phyloP scores from a whole-genome alignment of 2,797 vertebrate species.

The Eulemur rubriventer region DNA sequence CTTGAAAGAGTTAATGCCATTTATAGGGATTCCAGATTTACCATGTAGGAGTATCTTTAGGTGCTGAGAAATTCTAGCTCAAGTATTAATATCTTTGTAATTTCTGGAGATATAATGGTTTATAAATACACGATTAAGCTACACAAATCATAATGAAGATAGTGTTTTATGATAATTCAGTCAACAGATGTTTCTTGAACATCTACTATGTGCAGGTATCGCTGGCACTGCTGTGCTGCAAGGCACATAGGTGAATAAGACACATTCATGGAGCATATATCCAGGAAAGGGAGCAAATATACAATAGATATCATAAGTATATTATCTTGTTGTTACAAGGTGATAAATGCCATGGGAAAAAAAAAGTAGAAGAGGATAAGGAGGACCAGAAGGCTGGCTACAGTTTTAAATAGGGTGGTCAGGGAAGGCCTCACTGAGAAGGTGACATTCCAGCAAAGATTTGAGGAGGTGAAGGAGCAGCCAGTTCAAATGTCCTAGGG shows the following conservation, averaged over 20 bases:
- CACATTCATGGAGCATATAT: background rate
- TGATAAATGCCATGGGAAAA: background rate
- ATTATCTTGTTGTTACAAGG: background rate
- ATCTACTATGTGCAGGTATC: background rate
- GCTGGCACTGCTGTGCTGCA: background rate
- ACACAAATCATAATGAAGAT: background rate
- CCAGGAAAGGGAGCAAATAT: background rate
- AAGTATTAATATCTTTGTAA: slow-evolving; percentile 3
- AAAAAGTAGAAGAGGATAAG: background rate
- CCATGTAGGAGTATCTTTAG: background rate
- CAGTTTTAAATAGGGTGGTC: background rate
- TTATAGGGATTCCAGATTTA: background rate
- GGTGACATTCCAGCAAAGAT: background rate
- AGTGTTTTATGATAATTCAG: background rate
- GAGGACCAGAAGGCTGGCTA: background rate
- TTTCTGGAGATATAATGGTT: background rate
- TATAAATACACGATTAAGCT: background rate
- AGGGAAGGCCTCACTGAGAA: background rate
- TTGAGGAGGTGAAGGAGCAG: background rate
- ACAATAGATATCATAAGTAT: background rate
- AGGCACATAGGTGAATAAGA: background rate
- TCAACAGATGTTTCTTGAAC: background rate
- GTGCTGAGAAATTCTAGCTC: background rate
- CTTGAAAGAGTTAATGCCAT: slow-evolving; percentile 7
- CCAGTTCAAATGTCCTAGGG: background rate